Conservation (phyloP, 2,113 vertebrate species). For the Phalacrocorax pelagicus region DNA sequence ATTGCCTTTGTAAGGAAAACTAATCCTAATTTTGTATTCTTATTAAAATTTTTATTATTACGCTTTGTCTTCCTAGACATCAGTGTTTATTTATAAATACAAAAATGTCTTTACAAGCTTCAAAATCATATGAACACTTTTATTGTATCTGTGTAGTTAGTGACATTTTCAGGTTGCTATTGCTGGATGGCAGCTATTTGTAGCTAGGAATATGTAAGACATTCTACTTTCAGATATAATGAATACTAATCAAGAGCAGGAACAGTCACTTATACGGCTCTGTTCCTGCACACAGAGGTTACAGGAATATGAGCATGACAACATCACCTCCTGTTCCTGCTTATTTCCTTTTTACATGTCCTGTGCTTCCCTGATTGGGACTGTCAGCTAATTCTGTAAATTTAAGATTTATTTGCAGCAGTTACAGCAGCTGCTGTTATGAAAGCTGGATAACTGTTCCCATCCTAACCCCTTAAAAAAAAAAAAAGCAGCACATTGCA, state of each 20-base stretch:
- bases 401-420: neutral
- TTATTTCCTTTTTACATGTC: neutral
- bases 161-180: neutral
- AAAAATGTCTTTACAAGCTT: neutral
- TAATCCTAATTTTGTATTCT: neutral
- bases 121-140: neutral
- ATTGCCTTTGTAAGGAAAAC: neutral
- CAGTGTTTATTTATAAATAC: neutral
- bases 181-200: neutral
- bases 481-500: neutral
- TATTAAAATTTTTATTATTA: neutral
- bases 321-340: neutral
- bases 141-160: neutral
- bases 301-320: neutral
- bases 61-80: neutral
- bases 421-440: neutral
- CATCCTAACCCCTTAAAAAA: neutral
- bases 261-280: neutral
- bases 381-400: neutral
- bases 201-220: neutral
- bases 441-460: neutral
- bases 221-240: neutral
- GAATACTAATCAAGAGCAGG: neutral
- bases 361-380: neutral
- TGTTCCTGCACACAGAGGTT: neutral